phyloP scores from a whole-genome alignment of 2,797 vertebrate species.

The Selene dorsalis region DNA sequence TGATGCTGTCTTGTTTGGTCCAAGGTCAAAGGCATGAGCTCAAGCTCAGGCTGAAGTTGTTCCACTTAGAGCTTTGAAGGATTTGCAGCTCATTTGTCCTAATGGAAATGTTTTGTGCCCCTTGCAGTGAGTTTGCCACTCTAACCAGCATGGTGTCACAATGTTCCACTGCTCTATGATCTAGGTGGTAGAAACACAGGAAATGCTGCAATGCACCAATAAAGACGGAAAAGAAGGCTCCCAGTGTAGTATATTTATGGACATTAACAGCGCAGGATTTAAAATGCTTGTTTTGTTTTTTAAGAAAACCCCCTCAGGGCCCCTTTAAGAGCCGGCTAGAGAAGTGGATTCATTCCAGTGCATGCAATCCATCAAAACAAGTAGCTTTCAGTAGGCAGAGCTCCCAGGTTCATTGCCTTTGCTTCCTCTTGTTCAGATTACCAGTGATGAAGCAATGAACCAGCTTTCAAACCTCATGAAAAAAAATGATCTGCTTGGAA shows the following conservation, averaged over 20 bases:
- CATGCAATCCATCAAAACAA: slow-evolving; percentile 51
- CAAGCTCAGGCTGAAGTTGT: too few species aligned
- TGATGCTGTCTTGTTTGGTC: too few species aligned
- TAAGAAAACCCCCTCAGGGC: neutral
- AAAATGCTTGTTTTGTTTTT: neutral
- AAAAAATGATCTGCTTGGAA: slow-evolving; percentile 47
- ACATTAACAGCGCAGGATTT: neutral
- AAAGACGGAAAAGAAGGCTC: neutral
- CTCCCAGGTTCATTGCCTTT: slow-evolving; percentile 63
- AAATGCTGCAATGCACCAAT: neutral
- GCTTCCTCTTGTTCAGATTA: slow-evolving; percentile 53
- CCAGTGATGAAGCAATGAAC: slow-evolving; percentile 46
- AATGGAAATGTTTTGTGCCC: too few species aligned
- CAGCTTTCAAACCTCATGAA: slow-evolving; percentile 32
- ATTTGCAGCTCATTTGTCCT: too few species aligned
- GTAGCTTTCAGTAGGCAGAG: slow-evolving; percentile 23
- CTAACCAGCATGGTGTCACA: neutral
- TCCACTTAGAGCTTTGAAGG: too few species aligned
- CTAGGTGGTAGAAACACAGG: neutral
- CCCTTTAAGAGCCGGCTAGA: slow-evolving; percentile 21
- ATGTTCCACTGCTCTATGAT: neutral
- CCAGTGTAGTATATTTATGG: neutral
- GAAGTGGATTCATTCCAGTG: slow-evolving; percentile 42
- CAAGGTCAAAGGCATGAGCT: too few species aligned
- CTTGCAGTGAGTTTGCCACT: too few species aligned